A percentile compares a stretch with the other conserved stretches of the same genome.
Conservation (phyloP, 2,113 vertebrate genomes). For the Gnathonemus longibarbis region DNA sequence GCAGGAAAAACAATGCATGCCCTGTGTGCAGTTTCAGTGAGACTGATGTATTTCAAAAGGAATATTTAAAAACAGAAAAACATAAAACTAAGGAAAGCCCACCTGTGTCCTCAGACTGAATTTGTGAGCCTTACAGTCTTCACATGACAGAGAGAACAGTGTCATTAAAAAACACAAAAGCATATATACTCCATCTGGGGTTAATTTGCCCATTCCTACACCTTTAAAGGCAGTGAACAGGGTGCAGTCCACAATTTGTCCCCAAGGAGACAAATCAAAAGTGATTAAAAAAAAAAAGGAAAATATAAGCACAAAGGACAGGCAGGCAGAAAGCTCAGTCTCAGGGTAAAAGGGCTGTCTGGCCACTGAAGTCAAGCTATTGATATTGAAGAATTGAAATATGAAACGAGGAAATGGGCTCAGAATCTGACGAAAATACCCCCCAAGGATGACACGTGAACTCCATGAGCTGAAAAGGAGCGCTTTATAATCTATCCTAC, state of each 20-base stretch:
- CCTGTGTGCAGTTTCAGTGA: not conserved
- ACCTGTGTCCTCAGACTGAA: not conserved
- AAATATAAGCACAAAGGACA: not conserved
- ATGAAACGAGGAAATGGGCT: not conserved
- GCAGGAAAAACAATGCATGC: slow-evolving; percentile 12
- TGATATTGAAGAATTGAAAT: not conserved
- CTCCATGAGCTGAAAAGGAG: not conserved
- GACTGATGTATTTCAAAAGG: not conserved
- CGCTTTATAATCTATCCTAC: not conserved
- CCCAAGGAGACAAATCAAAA: not conserved
- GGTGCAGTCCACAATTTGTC: not conserved
- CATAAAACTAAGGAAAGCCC: not conserved
- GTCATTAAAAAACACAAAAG: not conserved
- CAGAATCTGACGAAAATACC: not conserved
- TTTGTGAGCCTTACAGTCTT: too few relatives aligned
- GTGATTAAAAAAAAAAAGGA: not conserved
- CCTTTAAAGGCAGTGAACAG: not conserved
- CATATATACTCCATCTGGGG: not conserved
- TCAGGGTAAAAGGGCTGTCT: not conserved
- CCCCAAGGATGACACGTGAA: not conserved
- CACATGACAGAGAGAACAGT: not conserved
- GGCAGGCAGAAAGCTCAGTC: not conserved
- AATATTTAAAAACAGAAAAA: not conserved
- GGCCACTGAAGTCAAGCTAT: not conserved
- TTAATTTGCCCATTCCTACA: not conserved